Base-by-base conservation (phyloP, 2,888 invertebrate species). In the Prionchulus punctatus region DNA sequence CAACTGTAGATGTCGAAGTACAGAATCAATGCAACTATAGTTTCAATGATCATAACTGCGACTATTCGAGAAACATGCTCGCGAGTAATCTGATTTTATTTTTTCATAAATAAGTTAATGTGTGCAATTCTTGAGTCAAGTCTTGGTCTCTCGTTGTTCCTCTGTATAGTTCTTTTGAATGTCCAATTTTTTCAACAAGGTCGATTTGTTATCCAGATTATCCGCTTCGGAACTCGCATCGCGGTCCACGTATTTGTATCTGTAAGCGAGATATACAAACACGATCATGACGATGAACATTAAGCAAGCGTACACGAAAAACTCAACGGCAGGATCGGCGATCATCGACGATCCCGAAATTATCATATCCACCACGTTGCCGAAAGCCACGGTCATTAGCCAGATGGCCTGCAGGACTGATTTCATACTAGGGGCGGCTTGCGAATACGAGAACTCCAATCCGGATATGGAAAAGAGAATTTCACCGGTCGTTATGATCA, bases 381-480 rank as follows among this genome's bases (percentile, higher is more conserved):
- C 96, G 66, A 92, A 79, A 0, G 92, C 89, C 0, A 86, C 86
- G 0, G 92, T 90, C 54, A 96, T 75, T 18, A 92, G 77, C 88
- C 92, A 96, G 18, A 83, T 81, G 0, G 94, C 89, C 71, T 86
- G 84, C 52, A 96, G 73, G 0, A 98, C 83, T 0, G 92, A 87
- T 73, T 94, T 96, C 92, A 98, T 92, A 60, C 82, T 83, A 2
- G 78, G 71, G 0, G 94, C 91, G 0, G 94, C 88, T 77, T 74
- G 67, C 42, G 89, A 86, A 73, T 90, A 96, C 0, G 92, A 86
- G 74, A 98, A 96, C 70, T 90, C 86, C 26, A 96, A 43, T 0
- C 94, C 94, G 0, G 94, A 92, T 28, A 96, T 84, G 0, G 91
- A 88, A 72, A 92, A 90, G 82, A 96, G 85, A 45, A 96, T 85